Base-by-base conservation (phyloP, 2,113 vertebrate genomes). In the Leiothrix lutea region DNA sequence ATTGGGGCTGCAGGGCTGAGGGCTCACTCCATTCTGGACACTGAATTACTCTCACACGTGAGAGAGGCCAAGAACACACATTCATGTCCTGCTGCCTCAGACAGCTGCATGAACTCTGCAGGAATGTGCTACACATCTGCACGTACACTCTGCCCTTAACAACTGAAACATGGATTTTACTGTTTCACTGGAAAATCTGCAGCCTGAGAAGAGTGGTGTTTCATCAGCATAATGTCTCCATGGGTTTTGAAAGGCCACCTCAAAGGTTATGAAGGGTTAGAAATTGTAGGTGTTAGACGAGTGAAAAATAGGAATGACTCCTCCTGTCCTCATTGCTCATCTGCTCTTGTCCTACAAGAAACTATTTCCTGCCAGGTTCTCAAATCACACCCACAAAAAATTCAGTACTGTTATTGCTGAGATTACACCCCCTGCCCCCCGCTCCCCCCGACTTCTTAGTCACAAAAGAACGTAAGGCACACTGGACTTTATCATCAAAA, bases 21-120 rank as follows among this genome's bases (percentile, higher is more conserved):
- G 25, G 36, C 42, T 73, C 51, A 6, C 29, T 84, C 24, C 28
- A 38, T 36, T n/a, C 62, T 36, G 53, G 69, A n/a, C 6, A 5
- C 47, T 77, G 66, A 69, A 28, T 44, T 75, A 36, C 42, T 77
- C 31, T 64, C 62, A 9, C 21, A 22, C 3, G 12, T 12, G 24
- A 45, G 45, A 40, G 57, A 18, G 35, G 38, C 45, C 45, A 65
- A 21, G 38, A 56, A 54, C 31, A 36, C 44, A 23, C 11, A 5
- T 16, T 48, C 26, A 38, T 0, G 0, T 5, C 1, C 38, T 31
- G 16, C 31, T 57, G 66, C 36, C 28, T 29, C 62, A 38, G 26
- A 11, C 25, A 74, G 54, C 50, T 58, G 48, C 54, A 22, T 5
- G 20, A 71, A 47, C 78, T 29, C 61, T 45, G 61, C 58, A 72